A percentile compares a stretch with the other conserved stretches of the same genome.
Conservation (phyloP, 2,113 vertebrate genomes). For the Terrapene triunguis region DNA sequence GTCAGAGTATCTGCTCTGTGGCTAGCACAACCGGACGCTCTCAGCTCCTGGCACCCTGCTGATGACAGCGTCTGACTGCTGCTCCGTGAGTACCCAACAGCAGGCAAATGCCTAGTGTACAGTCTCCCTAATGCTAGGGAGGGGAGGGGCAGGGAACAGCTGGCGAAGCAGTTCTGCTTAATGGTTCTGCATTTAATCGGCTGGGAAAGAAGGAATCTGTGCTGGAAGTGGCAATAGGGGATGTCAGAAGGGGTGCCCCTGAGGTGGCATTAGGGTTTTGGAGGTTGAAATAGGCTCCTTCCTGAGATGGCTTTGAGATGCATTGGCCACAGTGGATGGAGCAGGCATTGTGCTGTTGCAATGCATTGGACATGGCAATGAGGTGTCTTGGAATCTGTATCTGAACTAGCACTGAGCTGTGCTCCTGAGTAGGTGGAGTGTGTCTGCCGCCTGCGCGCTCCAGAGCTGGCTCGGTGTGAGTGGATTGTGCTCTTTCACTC, state of each 20-base stretch:
- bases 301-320: background rate
- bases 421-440: background rate
- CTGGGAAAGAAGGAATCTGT: background rate
- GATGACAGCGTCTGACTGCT: background rate
- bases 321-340: background rate
- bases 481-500: too few relatives aligned
- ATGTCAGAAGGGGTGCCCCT: background rate
- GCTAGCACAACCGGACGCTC: background rate
- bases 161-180: background rate
- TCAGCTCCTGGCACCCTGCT: conserved; percentile 9
- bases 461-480: background rate
- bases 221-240: background rate
- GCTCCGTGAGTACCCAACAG: conserved; percentile 43
- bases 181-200: background rate
- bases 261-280: background rate
- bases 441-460: background rate
- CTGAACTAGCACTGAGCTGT: background rate
- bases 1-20: background rate
- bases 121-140: background rate
- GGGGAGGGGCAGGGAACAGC: background rate
- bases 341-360: background rate
- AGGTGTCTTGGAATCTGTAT: background rate
- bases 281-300: accelerated
- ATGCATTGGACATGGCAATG: accelerated
- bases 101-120: accelerated